phyloP scores from a whole-genome alignment of 1,140 invertebrate species.

The Marisa cornuarietis region DNA sequence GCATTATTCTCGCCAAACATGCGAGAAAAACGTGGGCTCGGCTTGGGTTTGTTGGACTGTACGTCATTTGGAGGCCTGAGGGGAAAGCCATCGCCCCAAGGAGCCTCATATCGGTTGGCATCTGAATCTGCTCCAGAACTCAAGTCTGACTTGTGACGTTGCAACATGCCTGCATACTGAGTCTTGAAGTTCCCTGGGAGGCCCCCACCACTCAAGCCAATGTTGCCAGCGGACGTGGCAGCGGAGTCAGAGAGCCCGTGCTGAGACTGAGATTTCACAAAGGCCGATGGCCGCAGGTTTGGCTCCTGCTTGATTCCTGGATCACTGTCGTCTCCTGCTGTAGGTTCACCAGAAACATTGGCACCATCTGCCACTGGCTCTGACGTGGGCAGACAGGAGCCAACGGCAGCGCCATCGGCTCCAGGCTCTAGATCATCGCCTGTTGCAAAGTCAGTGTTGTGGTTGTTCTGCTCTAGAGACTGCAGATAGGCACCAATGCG shows the following conservation, averaged over 20 bases:
- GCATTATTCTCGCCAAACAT: conserved; percentile 40
- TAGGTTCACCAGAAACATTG: conserved; percentile 1
- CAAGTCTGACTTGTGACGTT: conserved; percentile 66
- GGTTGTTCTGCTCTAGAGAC: conserved; percentile 72
- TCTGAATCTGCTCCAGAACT: conserved; percentile 41
- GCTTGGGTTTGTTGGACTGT: conserved; percentile 43
- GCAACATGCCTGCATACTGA: conserved; percentile 51
- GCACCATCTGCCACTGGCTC: conserved; percentile 20
- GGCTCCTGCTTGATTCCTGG: conserved; percentile 56
- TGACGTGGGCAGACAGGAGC: conserved; percentile 50
- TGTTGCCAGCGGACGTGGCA: neutral
- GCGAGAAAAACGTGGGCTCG: conserved; percentile 56
- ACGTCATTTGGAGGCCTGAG: neutral
- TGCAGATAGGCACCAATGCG: conserved; percentile 95
- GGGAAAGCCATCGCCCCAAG: conserved; percentile 15
- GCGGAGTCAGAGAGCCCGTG: conserved; percentile 54
- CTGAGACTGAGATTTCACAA: conserved; percentile 61
- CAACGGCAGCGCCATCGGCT: conserved; percentile 55
- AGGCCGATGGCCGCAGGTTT: conserved; percentile 57
- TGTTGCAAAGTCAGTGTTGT: conserved; percentile 40
- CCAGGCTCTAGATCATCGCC: conserved; percentile 55
- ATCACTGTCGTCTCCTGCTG: conserved; percentile 32
- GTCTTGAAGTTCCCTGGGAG: conserved; percentile 29
- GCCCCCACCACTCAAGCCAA: neutral
- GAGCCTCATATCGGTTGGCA: conserved; percentile 21